Conservation (phyloP, 2,888 invertebrate genomes). For the Sabatieria punctata region DNA sequence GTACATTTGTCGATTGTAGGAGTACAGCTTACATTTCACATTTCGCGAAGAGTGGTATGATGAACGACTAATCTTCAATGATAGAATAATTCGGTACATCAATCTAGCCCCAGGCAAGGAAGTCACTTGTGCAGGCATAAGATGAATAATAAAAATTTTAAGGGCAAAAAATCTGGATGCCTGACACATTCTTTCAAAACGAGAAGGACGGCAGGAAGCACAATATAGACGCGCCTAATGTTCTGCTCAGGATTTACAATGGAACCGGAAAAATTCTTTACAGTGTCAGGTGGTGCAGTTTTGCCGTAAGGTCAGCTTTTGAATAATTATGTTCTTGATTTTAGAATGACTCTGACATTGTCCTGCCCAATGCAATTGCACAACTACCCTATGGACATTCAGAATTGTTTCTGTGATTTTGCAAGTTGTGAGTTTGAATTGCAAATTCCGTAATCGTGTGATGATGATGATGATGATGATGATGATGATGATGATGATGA, state of each 20-base stretch:
- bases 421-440: constrained; percentile 69
- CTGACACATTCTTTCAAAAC: constrained; percentile 67
- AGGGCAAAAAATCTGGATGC: constrained; percentile 66
- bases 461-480: neutral
- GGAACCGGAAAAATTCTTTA: constrained; percentile 83
- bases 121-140: neutral
- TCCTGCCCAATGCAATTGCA: constrained; percentile 95
- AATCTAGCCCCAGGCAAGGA: constrained; percentile 1
- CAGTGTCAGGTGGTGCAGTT: constrained; percentile 57
- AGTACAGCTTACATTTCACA: constrained; percentile 87
- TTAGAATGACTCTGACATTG: constrained; percentile 78
- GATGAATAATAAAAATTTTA: constrained; percentile 33
- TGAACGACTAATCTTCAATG: constrained; percentile 44
- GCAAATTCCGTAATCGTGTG: neutral
- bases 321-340: neutral
- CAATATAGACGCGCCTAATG: constrained; percentile 42
- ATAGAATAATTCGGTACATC: constrained; percentile 7
- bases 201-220: constrained; percentile 77
- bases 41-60: constrained; percentile 92
- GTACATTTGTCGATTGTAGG: constrained; percentile 31
- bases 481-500: neutral
- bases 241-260: constrained; percentile 76
- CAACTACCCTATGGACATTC: constrained; percentile 84
- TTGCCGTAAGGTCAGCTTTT: neutral
- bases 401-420: constrained; percentile 82